Percentiles rank a stretch among this genome's conserved stretches.
phyloP scores from a whole-genome alignment of 23 tunicate species.

The Ascidia mentula region DNA sequence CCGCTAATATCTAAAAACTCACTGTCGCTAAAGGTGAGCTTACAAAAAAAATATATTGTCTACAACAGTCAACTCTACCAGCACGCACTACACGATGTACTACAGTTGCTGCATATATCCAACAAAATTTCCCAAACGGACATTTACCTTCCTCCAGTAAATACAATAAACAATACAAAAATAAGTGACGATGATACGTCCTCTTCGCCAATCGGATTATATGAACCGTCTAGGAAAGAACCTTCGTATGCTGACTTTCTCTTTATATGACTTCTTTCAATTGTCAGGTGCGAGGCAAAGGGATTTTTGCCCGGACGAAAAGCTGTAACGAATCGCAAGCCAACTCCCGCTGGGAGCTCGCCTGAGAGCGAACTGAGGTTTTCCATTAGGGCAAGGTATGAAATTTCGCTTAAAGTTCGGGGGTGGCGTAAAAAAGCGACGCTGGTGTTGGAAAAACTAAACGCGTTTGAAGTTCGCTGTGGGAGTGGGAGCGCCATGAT shows the following conservation, averaged over 20 bases:
- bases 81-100: too few relatives aligned
- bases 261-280: not conserved
- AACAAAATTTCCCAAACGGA: too few relatives aligned
- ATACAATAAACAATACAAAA: too few relatives aligned
- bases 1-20: too few relatives aligned
- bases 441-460: not conserved
- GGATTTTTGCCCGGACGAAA: not conserved
- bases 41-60: too few relatives aligned
- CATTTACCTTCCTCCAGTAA: too few relatives aligned
- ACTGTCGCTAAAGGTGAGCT: too few relatives aligned
- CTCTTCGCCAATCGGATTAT: not conserved
- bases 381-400: constrained; percentile 11
- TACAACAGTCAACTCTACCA: too few relatives aligned
- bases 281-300: not conserved
- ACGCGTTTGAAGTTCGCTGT: not conserved
- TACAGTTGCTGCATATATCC: too few relatives aligned
- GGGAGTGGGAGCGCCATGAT: not conserved
- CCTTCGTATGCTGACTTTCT: not conserved
- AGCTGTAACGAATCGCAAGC: constrained; percentile 16
- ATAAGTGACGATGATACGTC: not conserved
- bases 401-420: constrained; percentile 1
- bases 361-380: not conserved
- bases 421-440: not conserved
- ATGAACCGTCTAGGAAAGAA: not conserved
- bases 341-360: constrained; percentile 21